Evolutionary conservation across 1,140 invertebrate species (phyloP).

Genomic region (Ylistrum balloti): DNA sequence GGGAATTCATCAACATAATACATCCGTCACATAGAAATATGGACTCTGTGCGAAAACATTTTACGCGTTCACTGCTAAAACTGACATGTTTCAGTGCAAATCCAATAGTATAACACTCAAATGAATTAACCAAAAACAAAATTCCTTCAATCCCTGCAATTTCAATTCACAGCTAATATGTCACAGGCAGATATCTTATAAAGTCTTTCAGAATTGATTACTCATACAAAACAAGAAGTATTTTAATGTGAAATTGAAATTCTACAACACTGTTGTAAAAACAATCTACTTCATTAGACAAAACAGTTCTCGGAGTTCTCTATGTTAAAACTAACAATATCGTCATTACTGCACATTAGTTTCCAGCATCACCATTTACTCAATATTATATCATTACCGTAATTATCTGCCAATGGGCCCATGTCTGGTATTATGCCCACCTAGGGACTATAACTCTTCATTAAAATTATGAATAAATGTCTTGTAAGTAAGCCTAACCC

Average conservation of each 20-base stretch:
- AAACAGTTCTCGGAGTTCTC: not conserved
- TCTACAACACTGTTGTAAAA: not conserved
- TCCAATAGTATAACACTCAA: not conserved
- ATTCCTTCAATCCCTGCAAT: not conserved
- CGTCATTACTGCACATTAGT: too few species aligned
- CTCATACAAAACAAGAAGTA: not conserved
- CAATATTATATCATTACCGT: not conserved
- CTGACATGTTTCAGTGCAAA: not conserved
- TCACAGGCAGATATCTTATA: not conserved
- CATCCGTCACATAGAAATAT: not conserved
- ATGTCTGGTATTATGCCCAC: too few species aligned
- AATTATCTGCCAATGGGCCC: too few species aligned
- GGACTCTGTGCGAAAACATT: not conserved
- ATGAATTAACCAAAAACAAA: conserved; percentile 2
- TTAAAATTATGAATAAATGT: too few species aligned
- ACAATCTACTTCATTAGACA: not conserved
- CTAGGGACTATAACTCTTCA: too few species aligned
- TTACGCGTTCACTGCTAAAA: not conserved
- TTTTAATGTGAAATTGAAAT: not conserved
- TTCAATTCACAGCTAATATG: not conserved
- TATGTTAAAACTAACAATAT: not conserved
- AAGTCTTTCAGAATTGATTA: not conserved
- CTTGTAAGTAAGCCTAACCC: too few species aligned
- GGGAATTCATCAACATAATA: not conserved
- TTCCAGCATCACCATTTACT: not conserved